Evolutionary conservation across 1,140 invertebrate genomes (phyloP).

Genomic region (Schlechtendalia chinensis): DNA sequence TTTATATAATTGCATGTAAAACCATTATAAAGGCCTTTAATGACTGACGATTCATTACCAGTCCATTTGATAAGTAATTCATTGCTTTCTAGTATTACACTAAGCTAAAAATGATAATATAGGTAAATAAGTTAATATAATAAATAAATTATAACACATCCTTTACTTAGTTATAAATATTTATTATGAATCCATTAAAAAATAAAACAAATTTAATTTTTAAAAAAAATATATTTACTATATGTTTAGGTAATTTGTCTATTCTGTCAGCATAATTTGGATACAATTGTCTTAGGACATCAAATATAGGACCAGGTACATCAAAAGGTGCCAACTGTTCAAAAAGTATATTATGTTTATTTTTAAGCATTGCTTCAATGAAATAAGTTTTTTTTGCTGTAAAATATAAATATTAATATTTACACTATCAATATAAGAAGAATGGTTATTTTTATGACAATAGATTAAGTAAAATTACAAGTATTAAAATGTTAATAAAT

Average conservation of each 20-base stretch:
- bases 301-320: conserved; percentile 18
- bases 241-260: conserved; percentile 37
- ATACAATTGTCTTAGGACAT: conserved; percentile 27
- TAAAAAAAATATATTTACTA: conserved; percentile 7
- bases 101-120: conserved; percentile 9
- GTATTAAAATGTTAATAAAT: background rate
- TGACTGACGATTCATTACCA: background rate
- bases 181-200: background rate
- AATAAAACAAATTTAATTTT: background rate
- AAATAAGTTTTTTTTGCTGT: conserved; percentile 14
- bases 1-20: conserved; percentile 30
- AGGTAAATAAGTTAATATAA: too few species aligned
- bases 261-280: conserved; percentile 28
- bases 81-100: conserved; percentile 13
- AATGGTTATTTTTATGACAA: background rate
- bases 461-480: background rate
- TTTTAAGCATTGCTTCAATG: conserved; percentile 38
- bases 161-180: too few species aligned
- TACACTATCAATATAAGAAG: background rate
- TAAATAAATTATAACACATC: too few species aligned
- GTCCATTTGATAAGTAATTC: conserved; percentile 36
- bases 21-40: conserved; percentile 35
- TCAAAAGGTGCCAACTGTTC: conserved; percentile 12
- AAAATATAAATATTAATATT: background rate
- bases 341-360: conserved; percentile 32